Evolutionary conservation across 2,797 vertebrate species (phyloP), one percentile per base, ranked within the genome.

Genomic region (Cheirogaleus major): DNA sequence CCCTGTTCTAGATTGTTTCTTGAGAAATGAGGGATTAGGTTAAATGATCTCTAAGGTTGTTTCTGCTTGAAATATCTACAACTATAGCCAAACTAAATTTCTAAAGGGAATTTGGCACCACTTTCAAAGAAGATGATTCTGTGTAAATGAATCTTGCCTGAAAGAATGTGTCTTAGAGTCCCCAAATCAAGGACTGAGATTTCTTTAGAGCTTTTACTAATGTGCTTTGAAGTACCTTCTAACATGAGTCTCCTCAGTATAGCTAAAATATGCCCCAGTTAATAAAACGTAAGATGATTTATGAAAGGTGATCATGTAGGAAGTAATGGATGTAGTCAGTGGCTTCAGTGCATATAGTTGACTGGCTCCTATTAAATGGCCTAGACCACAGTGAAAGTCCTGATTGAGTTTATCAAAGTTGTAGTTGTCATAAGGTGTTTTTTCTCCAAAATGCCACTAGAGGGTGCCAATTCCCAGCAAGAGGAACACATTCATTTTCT

Each of bases 391-490:
- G 67, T 4, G 11, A 20, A 67, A 41, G 88, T 30, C 15, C 25
- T 38, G 2, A 41, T 11, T 25, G 41, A 27, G 14, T 91, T 63
- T 94, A 6, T 35, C 32, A 27, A 18, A 35, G 15, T 57, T 25
- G 13, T n/a, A 22, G 32, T 45, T 93, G 55, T 73, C 41, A 27
- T 20, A 95, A 81, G 65, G 65, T 70, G 43, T 43, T 41, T 59
- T 92, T 73, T 81, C 73, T 92, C 52, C 72, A 59, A 75, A 89
- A 12, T 87, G 14, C 92, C 97, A 69, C 94, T 96, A 96, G 96
- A 97, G 97, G 96, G 65, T 82, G 41, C 75, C 73, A 45, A 15
- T 75, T 90, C 57, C 84, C 43, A 85, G 17, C 84, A 84, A 15
- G 0, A 91, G 61, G n/a, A 93, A 94, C 12, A 75, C 72, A 57